A percentile compares a stretch with the other conserved stretches of the same genome.
These are phyloP conservation scores for Drosophila lutescens DNA, from an alignment of 2,888 invertebrate species.

Conservation along the genomic window DNA sequence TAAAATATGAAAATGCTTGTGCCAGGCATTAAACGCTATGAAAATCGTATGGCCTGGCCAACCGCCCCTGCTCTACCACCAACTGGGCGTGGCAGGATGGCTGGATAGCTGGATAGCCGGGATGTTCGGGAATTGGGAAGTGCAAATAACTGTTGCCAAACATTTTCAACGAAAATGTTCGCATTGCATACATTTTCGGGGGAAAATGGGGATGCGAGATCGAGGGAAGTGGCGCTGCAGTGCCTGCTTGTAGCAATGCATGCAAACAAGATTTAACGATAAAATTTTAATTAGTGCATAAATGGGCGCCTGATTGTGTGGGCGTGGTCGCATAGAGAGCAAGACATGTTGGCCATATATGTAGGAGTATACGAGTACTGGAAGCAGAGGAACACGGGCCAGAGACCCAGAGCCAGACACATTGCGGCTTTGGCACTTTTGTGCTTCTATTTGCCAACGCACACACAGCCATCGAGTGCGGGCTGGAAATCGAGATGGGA, in stretches of 20 bases:
- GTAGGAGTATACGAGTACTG: not conserved
- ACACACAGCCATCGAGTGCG: slow-evolving; percentile 38
- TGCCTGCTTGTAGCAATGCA: slow-evolving; percentile 69
- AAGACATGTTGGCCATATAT: slow-evolving; percentile 47
- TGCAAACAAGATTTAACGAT: slow-evolving; percentile 81
- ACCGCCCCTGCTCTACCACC: slow-evolving; percentile 5
- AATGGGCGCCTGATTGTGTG: slow-evolving; percentile 79
- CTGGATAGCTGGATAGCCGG: slow-evolving; percentile 31
- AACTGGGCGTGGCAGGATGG: slow-evolving; percentile 15
- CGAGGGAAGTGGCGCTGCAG: not conserved
- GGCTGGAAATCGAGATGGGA: not conserved
- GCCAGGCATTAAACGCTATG: slow-evolving; percentile 64
- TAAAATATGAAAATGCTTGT: slow-evolving; percentile 71
- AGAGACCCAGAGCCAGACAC: slow-evolving; percentile 32
- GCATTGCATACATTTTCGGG: slow-evolving; percentile 62
- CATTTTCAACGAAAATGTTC: slow-evolving; percentile 71
- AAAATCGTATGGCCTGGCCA: slow-evolving; percentile 44
- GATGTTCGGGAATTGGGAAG: slow-evolving; percentile 50
- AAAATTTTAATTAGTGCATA: slow-evolving; percentile 80
- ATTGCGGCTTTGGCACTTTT: slow-evolving; percentile 71
- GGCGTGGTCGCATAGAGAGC: slow-evolving; percentile 64
- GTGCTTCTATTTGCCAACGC: slow-evolving; percentile 70
- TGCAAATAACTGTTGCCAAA: slow-evolving; percentile 79
- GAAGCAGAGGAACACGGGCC: slow-evolving; percentile 19
- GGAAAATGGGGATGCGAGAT: not conserved